Evolutionary conservation across 2,888 invertebrate genomes (phyloP).

Genomic region (Drosophila demipolita): DNA sequence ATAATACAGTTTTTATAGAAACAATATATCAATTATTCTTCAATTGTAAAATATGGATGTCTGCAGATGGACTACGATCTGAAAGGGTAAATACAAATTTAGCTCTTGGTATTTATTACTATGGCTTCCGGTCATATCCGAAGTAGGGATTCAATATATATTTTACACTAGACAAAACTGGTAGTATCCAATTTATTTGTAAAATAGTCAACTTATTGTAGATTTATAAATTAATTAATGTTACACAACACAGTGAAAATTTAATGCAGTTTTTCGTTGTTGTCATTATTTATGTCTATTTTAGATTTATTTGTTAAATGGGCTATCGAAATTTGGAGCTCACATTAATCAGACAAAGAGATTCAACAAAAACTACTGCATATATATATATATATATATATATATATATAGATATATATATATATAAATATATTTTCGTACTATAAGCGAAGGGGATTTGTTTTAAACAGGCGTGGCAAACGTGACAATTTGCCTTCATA

Average conservation of each 20-base stretch:
- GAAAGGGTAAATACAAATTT: not conserved
- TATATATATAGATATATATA: not conserved
- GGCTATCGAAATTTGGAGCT: not conserved
- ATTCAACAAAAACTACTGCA: too few species aligned
- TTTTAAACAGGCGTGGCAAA: conserved; percentile 15
- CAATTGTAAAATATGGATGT: not conserved
- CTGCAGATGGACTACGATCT: not conserved
- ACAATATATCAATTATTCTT: accelerated
- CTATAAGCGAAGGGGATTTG: not conserved
- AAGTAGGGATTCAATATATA: not conserved
- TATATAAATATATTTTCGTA: not conserved
- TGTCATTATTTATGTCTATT: too few species aligned
- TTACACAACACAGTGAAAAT: too few species aligned
- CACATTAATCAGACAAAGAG: not conserved
- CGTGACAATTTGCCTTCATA: conserved; percentile 65
- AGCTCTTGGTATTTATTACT: not conserved
- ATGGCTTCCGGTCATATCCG: not conserved
- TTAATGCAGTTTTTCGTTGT: too few species aligned
- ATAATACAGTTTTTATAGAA: not conserved
- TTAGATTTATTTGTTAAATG: not conserved
- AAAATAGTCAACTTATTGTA: not conserved
- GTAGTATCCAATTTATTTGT: not conserved
- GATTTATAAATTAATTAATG: not conserved
- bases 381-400: not conserved
- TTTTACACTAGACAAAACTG: not conserved